Base-by-base conservation (phyloP, 2,888 invertebrate genomes). In the Ctena decussata region DNA sequence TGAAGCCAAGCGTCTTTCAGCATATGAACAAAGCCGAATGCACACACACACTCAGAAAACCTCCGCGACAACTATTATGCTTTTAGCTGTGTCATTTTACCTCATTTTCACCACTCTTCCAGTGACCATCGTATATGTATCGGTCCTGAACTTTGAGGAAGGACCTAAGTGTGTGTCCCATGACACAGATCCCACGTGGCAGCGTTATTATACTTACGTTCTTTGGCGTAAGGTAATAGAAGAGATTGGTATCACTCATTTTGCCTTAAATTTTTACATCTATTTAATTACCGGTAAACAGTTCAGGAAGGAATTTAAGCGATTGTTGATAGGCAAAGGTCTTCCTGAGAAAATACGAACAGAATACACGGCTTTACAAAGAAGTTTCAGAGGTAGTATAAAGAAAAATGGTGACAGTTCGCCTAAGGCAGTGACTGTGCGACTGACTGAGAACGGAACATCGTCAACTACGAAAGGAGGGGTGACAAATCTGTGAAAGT, bases 251-350 rank as follows among this genome's bases (percentile, higher is more conserved):
- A 94, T 94, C 78, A 94, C 95, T 0, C 95, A 95, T 82, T 95
- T 94, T 89, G 95, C 95, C 65, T 93, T 93, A 75, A 95, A 95
- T 81, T 94, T 96, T 87, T 94, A 94, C 86, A 95, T 96, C 75
- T 96, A 96, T 79, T 75, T 95, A 15, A 87, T 94, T 53, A 96
- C 95, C 0, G 96, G 96, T 1, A 94, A 94, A 83, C 89, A 93
- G 77, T 96, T 96, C 81, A 87, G 96, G 21, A 91, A 93, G 37
- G 95, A 96, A 84, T 88, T 95, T 69, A 90, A 87, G 77, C 87
- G 87, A 44, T 82, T 95, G 46, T 79, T 93, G 21, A 75, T 89
- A 70, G 82, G 81, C 44, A 90, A 88, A 70, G 69, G 79, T 6
- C 83, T 91, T 71, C 82, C 91, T 15, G 89, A 90, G 35, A 90